These are phyloP conservation scores for Seladonia tumulorum DNA, from an alignment of 2,888 invertebrate genomes.

Conservation along the genomic window DNA sequence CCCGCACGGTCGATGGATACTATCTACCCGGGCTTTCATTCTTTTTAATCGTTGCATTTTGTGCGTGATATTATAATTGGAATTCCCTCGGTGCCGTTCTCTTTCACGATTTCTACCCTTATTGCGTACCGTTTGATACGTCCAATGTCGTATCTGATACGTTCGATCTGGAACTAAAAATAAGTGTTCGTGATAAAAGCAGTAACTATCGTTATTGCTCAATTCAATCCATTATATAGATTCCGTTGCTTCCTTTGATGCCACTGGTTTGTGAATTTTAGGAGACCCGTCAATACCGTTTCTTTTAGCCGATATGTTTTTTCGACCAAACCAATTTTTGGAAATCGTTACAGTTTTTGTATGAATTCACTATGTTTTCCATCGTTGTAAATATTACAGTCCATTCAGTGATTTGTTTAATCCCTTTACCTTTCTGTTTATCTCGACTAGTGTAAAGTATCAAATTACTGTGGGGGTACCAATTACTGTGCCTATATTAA, in stretches of 20 bases:
- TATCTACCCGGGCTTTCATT: conserved; percentile 5
- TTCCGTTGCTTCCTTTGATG: not conserved
- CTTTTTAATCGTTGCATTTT: conserved; percentile 4
- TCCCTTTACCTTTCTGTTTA: not conserved
- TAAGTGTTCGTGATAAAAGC: not conserved
- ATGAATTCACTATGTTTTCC: not conserved
- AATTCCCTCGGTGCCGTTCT: not conserved
- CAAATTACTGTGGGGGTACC: no score
- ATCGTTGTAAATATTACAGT: not conserved
- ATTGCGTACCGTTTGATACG: not conserved
- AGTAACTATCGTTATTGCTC: not conserved
- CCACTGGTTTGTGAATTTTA: not conserved
- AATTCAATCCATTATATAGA: not conserved
- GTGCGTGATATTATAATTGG: conserved; percentile 6
- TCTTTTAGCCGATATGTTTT: not conserved
- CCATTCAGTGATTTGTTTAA: not conserved
- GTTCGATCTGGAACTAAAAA: not conserved
- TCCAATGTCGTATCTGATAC: not conserved
- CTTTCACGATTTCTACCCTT: not conserved
- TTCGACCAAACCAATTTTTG: not conserved
- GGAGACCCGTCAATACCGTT: not conserved
- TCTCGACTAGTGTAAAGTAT: no score
- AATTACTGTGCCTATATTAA: no score
- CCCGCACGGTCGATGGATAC: not conserved
- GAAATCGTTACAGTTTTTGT: not conserved